Base-by-base conservation (phyloP, 2,888 invertebrate genomes). In the Serripes groenlandicus region DNA sequence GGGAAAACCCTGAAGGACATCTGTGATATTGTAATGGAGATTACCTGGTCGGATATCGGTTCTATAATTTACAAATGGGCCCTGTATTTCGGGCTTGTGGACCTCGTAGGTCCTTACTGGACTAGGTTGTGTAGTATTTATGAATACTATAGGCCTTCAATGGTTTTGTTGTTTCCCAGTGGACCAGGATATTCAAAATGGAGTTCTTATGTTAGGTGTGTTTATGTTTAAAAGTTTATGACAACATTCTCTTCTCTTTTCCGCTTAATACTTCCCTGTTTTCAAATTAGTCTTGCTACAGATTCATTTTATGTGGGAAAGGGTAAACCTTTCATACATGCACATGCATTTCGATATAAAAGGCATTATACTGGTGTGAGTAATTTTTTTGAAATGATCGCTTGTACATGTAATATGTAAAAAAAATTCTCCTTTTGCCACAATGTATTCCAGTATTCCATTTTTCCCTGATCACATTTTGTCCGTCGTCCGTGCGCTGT, bases 1-100 rank as follows among this genome's bases (percentile, higher is more conserved):
- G 66, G 70, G 21, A 32, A 66, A 21, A 58, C 75, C 2, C 56
- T 62, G 52, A 28, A 49, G 32, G 71, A 75, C 11, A 35, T 77
- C 11, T 37, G 64, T n/a, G 35, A 70, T 11, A 62, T 69, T n/a
- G 62, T 76, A 30, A 58, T 32, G 35, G 66, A 28, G 23, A n/a
- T 66, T 26, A 18, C 66, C 21, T 66, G 42, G 66, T 37, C 42
- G 2, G 66, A 66, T 66, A 28, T 66, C 1, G 26, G 18, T 4
- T 34, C 4, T 26, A 42, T 42, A 0, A 1, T 66, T 9, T 66
- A 66, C 28, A 15, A 28, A 3, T 66, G 42, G 37, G 66, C 66
- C 26, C 42, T 26, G 26, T 66, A 3, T 42, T 26, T n/a, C 0
- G 66, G 66, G 66, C 26, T 66, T 4, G 42, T 66, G 11, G 66